Conservation (phyloP, 2,888 invertebrate species). For the Hypsopygia costalis region DNA sequence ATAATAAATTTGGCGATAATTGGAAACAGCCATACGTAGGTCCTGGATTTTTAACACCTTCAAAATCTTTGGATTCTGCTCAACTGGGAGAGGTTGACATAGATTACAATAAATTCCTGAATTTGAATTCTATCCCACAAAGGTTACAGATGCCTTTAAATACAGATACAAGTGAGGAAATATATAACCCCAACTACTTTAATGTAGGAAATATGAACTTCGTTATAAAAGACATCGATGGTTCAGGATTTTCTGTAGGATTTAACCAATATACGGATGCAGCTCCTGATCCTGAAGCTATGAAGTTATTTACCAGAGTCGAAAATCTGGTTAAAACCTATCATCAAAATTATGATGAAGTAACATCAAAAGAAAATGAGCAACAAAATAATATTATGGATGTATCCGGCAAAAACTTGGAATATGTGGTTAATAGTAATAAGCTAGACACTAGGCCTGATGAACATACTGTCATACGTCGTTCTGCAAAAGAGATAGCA, state of each 20-base stretch:
- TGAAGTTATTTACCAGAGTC: constrained; percentile 55
- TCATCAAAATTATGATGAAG: constrained; percentile 43
- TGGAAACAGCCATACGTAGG: constrained; percentile 35
- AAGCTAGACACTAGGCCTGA: constrained; percentile 5
- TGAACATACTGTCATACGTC: constrained; percentile 31
- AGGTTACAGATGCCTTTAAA: constrained; percentile 57
- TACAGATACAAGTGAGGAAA: constrained; percentile 28
- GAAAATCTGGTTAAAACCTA: constrained; percentile 54
- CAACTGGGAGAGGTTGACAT: constrained; percentile 47
- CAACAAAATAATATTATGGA: too few relatives aligned
- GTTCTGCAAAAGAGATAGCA: constrained; percentile 33
- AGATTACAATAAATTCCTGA: constrained; percentile 43
- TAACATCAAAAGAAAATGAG: constrained; percentile 12
- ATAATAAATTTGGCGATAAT: constrained; percentile 31
- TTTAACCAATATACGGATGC: constrained; percentile 60
- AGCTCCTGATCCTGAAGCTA: constrained; percentile 54
- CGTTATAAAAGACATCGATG: constrained; percentile 56
- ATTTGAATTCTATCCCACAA: constrained; percentile 45
- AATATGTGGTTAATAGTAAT: too few relatives aligned
- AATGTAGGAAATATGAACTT: constrained; percentile 51
- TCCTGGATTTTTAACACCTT: constrained; percentile 38
- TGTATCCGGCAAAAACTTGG: too few relatives aligned
- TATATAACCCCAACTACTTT: constrained; percentile 24
- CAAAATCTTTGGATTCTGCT: constrained; percentile 56
- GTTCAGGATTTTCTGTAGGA: constrained; percentile 60